Conservation (phyloP, 2,888 invertebrate species). For the Volucella bombylans region DNA sequence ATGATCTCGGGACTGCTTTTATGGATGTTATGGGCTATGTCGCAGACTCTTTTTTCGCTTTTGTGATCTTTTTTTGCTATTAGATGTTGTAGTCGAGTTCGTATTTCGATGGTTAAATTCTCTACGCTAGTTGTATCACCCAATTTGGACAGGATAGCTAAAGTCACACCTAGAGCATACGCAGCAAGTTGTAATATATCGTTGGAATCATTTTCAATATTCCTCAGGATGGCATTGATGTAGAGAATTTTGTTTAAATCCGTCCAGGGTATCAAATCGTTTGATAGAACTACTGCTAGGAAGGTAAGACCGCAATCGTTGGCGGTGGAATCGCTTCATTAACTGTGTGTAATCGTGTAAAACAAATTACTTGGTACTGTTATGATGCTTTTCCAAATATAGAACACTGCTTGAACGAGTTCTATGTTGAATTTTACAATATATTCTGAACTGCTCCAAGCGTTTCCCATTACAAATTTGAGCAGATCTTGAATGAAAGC, state of each 20-base stretch:
- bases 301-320: constrained; percentile 81
- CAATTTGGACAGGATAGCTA: constrained; percentile 78
- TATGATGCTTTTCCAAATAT: constrained; percentile 83
- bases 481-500: constrained; percentile 83
- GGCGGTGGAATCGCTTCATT: constrained; percentile 74
- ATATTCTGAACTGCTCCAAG: constrained; percentile 83
- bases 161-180: constrained; percentile 83
- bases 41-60: constrained; percentile 75
- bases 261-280: constrained; percentile 80
- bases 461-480: constrained; percentile 83
- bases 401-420: constrained; percentile 84
- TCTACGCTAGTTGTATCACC: constrained; percentile 45
- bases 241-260: constrained; percentile 76
- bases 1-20: constrained; percentile 84
- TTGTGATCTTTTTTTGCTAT: constrained; percentile 56
- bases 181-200: constrained; percentile 81
- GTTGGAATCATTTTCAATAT: constrained; percentile 76
- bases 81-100: constrained; percentile 55
- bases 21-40: constrained; percentile 75
- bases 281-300: constrained; percentile 81
- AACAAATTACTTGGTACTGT: constrained; percentile 80
- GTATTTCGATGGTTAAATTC: constrained; percentile 48
- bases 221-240: constrained; percentile 74
- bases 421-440: constrained; percentile 86
- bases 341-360: constrained; percentile 70